Base-by-base conservation (phyloP, 2,113 vertebrate species). In the Gorsachius goisagi region DNA sequence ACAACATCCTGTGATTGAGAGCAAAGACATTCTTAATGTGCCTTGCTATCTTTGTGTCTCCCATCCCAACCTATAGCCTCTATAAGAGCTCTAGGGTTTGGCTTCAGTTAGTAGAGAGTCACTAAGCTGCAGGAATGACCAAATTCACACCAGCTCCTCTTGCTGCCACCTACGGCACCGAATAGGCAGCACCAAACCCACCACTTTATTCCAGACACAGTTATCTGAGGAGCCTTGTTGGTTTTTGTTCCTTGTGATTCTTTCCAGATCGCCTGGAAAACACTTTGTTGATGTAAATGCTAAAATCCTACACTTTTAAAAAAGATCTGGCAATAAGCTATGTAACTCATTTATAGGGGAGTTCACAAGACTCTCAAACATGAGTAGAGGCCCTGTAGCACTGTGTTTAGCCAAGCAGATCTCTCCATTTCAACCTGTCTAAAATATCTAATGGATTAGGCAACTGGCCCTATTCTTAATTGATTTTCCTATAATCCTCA, bases 401-500 rank as follows among this genome's bases (percentile, higher is more conserved):
- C 0, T 71, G 56, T 79, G n/a, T 78, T 88, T 68, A 96, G 76
- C 85, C 79, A 93, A 92, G 56, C 66, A 50, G 78, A 69, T 92
- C 72, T 80, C 72, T 77, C 2, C 50, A 50, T 74, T 92, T 93
- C 83, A 90, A 72, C 76, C 62, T 75, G 59, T 90, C 59, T 88
- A 87, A 92, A 92, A 74, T 63, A 88, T 30, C 59, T 85, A 75
- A 74, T 49, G 88, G 92, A 75, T 94, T 93, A 96, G 72, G 56
- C 95, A 93, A 53, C 76, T 78, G 59, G 82, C 92, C 83, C 69
- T 72, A 27, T 88, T 94, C 89, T 94, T 94, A 92, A 95, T 81
- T 94, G 85, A 88, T 94, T 96, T 96, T 96, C 60, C 73, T 92
- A 21, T 94, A 93, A 96, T 94, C 88, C 79, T 90, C 60, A 52